These are phyloP conservation scores for Liparis tanakae DNA, from an alignment of 2,797 vertebrate species.

Conservation along the genomic window DNA sequence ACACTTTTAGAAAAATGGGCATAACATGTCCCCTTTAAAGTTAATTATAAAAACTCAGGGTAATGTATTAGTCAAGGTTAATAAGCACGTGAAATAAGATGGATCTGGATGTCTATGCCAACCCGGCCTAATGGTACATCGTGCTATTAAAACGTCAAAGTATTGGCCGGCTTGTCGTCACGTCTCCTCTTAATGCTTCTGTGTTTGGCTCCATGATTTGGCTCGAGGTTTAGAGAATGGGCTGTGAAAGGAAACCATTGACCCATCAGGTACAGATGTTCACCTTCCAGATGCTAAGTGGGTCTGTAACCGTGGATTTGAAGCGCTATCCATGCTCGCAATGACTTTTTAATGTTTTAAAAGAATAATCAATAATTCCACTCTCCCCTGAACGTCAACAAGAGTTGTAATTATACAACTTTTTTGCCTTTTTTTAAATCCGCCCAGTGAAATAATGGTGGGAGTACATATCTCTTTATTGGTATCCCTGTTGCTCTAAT, in stretches of 20 bases:
- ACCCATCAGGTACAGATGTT: no score
- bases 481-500: background rate
- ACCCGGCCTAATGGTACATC: no score
- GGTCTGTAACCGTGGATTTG: no score
- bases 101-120: conserved; percentile 3
- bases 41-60: conserved; percentile 12
- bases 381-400: background rate
- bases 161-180: no score
- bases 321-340: background rate
- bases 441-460: background rate
- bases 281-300: no score
- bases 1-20: no score
- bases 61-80: background rate
- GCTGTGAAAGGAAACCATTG: background rate
- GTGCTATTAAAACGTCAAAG: no score
- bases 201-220: no score
- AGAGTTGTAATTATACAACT: conserved; percentile 1
- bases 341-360: background rate
- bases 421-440: background rate
- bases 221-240: background rate
- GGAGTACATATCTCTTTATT: background rate
- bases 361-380: background rate
- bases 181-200: no score
- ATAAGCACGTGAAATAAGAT: background rate
- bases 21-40: no score